These are phyloP conservation scores for Melanerpes aurifrons DNA, from an alignment of 2,113 vertebrate genomes.

Conservation along the genomic window DNA sequence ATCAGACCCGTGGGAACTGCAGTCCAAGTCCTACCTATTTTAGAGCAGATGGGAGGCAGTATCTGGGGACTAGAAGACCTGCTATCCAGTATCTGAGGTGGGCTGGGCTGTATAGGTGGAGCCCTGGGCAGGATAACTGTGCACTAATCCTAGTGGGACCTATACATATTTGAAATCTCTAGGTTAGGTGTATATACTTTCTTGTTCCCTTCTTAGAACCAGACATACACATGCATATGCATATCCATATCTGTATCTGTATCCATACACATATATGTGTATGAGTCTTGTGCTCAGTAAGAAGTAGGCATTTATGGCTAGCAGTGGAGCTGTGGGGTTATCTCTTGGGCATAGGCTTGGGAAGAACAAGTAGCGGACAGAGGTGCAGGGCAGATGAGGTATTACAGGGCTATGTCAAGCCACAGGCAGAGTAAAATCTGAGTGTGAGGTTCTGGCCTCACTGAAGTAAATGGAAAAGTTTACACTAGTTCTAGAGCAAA, in stretches of 20 bases:
- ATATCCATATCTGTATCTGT: background rate
- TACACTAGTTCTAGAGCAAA: background rate
- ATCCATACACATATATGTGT: rapidly evolving
- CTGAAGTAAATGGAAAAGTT: background rate
- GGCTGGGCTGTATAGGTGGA: background rate
- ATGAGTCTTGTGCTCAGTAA: background rate
- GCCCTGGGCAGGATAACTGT: background rate
- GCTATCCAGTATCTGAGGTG: background rate
- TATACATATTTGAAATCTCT: background rate
- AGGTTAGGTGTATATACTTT: background rate
- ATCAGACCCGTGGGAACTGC: rapidly evolving
- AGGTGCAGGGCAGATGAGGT: background rate
- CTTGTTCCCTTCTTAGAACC: background rate
- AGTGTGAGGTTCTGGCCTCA: background rate
- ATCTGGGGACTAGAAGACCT: background rate
- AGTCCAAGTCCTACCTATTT: background rate
- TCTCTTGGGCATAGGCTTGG: background rate
- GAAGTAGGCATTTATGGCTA: background rate
- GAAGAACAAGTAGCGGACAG: background rate
- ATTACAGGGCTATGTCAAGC: background rate
- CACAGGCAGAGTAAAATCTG: background rate
- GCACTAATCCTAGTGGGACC: background rate
- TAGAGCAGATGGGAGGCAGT: background rate
- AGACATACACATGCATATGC: background rate
- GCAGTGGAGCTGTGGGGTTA: background rate